These are phyloP conservation scores for Gulo gulo DNA, from an alignment of 2,113 vertebrate species.

Conservation along the genomic window DNA sequence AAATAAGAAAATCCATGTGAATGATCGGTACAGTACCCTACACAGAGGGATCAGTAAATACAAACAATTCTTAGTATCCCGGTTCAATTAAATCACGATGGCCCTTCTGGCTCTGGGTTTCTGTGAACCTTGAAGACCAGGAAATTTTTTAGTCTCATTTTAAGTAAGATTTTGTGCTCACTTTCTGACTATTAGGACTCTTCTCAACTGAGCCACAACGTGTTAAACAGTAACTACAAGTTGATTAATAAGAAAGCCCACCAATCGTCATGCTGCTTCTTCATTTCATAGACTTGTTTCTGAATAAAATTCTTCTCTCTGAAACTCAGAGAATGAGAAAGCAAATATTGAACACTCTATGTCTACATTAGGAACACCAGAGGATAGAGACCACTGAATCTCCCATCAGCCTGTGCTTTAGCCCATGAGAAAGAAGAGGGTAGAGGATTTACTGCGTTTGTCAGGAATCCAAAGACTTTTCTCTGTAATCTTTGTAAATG, in stretches of 20 bases:
- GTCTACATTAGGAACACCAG: neutral
- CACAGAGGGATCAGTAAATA: neutral
- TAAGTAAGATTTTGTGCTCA: neutral
- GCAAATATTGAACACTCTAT: constrained; percentile 9
- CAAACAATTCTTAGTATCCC: neutral
- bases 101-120: neutral
- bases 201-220: neutral
- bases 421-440: neutral
- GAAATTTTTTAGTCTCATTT: constrained; percentile 10
- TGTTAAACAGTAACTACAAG: constrained; percentile 5
- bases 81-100: neutral
- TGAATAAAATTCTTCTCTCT: constrained; percentile 11
- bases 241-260: neutral
- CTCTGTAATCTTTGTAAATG: constrained; percentile 29
- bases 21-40: neutral
- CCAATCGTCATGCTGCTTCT: neutral
- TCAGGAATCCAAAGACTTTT: constrained; percentile 24
- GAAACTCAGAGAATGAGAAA: constrained; percentile 12
- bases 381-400: constrained; percentile 13
- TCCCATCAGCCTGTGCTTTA: neutral
- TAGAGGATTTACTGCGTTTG: constrained; percentile 32
- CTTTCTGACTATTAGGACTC: neutral
- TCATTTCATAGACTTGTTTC: constrained; percentile 22
- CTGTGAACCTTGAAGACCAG: neutral
- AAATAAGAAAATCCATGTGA: constrained; percentile 5